These are phyloP conservation scores for Chaenocephalus aceratus DNA, from an alignment of 2,113 vertebrate species.

Conservation along the genomic window DNA sequence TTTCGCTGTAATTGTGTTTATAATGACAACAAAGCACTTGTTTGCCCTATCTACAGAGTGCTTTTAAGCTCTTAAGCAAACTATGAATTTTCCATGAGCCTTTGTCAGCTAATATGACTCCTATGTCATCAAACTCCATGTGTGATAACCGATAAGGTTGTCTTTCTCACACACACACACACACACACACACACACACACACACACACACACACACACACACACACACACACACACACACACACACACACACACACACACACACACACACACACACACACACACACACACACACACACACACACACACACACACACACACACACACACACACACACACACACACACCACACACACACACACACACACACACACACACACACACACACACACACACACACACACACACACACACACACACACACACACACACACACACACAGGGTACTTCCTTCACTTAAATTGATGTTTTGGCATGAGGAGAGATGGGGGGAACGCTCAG, in stretches of 20 bases:
- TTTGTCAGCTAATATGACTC: constrained; percentile 55
- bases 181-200: constrained; percentile 33
- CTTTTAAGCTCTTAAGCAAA: constrained; percentile 53
- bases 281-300: constrained; percentile 11
- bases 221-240: constrained; percentile 22
- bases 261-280: neutral
- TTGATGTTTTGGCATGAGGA: constrained; percentile 61
- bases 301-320: constrained; percentile 27
- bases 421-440: constrained; percentile 29
- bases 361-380: neutral
- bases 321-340: constrained; percentile 25
- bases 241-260: constrained; percentile 23
- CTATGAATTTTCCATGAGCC: constrained; percentile 67
- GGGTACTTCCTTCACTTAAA: constrained; percentile 45
- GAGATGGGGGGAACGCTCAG: constrained; percentile 36
- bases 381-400: constrained; percentile 19
- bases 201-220: constrained; percentile 20
- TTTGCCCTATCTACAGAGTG: constrained; percentile 32
- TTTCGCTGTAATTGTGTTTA: constrained; percentile 24
- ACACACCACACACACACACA: constrained; percentile 21
- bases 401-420: constrained; percentile 15
- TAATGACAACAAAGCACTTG: constrained; percentile 58
- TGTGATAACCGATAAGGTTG: constrained; percentile 59
- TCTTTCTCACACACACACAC: constrained; percentile 7
- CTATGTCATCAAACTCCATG: constrained; percentile 61